phyloP scores from a whole-genome alignment of 2,797 vertebrate genomes.

The Hylomyscus alleni region DNA sequence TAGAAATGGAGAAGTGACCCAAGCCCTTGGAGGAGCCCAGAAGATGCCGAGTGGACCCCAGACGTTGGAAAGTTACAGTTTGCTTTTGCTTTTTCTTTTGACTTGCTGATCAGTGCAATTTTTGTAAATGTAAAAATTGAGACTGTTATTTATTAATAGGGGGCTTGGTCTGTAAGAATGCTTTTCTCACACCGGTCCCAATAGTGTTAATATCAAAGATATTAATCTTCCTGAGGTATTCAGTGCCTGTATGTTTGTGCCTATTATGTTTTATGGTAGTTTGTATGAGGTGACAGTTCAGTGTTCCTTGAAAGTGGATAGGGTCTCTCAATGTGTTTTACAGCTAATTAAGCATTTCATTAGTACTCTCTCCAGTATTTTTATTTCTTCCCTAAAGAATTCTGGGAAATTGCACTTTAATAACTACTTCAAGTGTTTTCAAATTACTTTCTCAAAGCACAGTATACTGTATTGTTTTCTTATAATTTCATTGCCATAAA shows the following conservation, averaged over 20 bases:
- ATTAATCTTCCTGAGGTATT: constrained; percentile 6
- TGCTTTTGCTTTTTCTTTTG: no score
- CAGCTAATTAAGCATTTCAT: not conserved
- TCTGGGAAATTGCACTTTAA: not conserved
- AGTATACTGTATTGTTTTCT: not conserved
- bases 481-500: not conserved
- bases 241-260: not conserved
- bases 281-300: not conserved
- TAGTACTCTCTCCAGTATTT: not conserved
- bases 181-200: not conserved
- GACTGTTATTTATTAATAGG: not conserved
- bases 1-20: no score
- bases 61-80: no score
- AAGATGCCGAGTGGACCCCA: no score
- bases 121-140: not conserved
- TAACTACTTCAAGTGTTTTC: not conserved
- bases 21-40: no score
- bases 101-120: not conserved
- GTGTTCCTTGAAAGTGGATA: not conserved
- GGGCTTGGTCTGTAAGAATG: not conserved
- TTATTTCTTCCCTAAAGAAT: not conserved
- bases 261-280: not conserved
- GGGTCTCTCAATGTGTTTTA: not conserved
- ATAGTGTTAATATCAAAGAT: not conserved
- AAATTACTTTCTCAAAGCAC: not conserved